Conservation (phyloP, 2,797 vertebrate species). For the Centroberyx gerrardi region DNA sequence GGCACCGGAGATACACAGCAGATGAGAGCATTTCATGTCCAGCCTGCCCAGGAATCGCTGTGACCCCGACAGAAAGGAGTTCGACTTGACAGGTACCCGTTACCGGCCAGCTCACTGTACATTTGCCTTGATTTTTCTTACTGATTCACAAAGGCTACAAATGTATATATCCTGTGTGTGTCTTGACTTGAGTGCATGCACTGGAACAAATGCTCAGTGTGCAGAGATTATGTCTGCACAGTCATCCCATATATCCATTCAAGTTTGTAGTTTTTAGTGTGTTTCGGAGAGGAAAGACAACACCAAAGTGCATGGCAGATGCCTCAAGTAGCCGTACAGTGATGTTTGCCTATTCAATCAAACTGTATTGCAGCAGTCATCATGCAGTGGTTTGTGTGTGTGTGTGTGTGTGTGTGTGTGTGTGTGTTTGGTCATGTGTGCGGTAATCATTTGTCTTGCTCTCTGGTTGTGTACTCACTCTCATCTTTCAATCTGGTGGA, state of each 20-base stretch:
- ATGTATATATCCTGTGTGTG: constrained; percentile 71
- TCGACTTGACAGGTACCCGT: constrained; percentile 85
- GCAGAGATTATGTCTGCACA: constrained; percentile 62
- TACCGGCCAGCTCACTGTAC: constrained; percentile 57
- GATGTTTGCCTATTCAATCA: constrained; percentile 64
- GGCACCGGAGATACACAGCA: constrained; percentile 67
- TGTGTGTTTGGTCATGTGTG: constrained; percentile 79
- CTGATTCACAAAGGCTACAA: constrained; percentile 67
- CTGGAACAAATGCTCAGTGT: constrained; percentile 73
- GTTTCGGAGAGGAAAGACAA: constrained; percentile 51
- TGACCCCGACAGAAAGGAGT: constrained; percentile 86
- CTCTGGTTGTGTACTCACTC: constrained; percentile 82
- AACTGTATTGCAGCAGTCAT: constrained; percentile 81
- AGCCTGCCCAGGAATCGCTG: constrained; percentile 78
- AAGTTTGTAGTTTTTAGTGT: constrained; percentile 68
- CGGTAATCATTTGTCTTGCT: constrained; percentile 83
- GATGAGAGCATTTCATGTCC: constrained; percentile 82
- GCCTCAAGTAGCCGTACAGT: constrained; percentile 66
- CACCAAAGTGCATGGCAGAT: constrained; percentile 67
- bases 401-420: constrained; percentile 56
- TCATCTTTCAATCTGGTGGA: constrained; percentile 82
- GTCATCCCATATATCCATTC: constrained; percentile 65
- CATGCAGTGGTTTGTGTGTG: constrained; percentile 73
- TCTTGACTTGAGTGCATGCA: constrained; percentile 78
- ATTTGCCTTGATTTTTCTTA: constrained; percentile 39